phyloP scores from a whole-genome alignment of 2,797 vertebrate genomes.

The Platalea minor region DNA sequence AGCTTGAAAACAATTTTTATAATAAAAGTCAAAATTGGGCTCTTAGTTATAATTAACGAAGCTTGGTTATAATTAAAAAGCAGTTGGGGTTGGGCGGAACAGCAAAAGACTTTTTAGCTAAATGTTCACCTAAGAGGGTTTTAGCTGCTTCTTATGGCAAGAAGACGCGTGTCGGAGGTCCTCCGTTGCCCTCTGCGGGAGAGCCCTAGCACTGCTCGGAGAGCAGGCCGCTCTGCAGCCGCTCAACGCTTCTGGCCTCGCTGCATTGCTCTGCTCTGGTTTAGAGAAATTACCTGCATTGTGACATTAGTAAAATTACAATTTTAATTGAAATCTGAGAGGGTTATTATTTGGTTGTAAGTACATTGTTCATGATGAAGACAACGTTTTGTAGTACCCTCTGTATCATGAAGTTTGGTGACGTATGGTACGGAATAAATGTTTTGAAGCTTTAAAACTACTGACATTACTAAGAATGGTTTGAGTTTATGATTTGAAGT shows the following conservation, averaged over 20 bases:
- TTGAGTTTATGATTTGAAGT: background rate
- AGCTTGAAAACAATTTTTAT: background rate
- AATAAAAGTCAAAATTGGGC: background rate
- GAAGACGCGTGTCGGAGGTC: background rate
- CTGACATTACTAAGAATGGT: background rate
- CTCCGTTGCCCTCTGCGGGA: background rate
- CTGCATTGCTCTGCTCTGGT: background rate
- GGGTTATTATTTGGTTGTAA: background rate
- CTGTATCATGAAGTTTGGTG: background rate
- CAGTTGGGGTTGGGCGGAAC: background rate
- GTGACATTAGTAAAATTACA: background rate
- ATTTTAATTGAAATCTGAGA: background rate
- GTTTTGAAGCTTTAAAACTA: background rate
- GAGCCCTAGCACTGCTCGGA: background rate
- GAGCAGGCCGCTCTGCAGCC: background rate
- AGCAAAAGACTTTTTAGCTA: background rate
- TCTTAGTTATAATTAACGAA: background rate
- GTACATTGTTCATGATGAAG: background rate
- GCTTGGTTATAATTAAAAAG: background rate
- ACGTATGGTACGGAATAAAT: background rate
- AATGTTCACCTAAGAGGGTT: background rate
- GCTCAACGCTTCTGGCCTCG: rapidly evolving
- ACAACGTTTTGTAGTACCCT: background rate
- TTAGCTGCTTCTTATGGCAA: background rate
- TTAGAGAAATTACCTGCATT: background rate